Percentiles rank a stretch among this genome's conserved stretches.
phyloP scores from a whole-genome alignment of 2,888 invertebrate species.

The Watsonalla binaria region DNA sequence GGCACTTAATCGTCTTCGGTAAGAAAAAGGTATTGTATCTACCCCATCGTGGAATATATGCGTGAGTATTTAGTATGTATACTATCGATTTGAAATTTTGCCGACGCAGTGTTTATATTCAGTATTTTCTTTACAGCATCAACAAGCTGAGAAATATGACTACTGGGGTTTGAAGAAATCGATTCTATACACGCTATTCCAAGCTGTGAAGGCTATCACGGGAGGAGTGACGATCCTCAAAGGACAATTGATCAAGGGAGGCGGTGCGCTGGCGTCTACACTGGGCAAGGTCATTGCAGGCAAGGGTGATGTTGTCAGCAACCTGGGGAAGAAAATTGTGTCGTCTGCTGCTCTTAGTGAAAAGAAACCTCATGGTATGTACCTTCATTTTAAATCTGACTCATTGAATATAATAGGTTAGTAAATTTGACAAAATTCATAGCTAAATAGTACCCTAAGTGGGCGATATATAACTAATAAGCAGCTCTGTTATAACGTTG shows the following conservation, averaged over 20 bases:
- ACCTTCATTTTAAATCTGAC: slow-evolving; percentile 1
- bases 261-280: slow-evolving; percentile 79
- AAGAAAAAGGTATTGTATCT: too few relatives aligned
- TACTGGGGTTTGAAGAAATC: slow-evolving; percentile 90
- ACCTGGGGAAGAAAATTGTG: slow-evolving; percentile 88
- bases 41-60: too few relatives aligned
- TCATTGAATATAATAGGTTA: too few relatives aligned
- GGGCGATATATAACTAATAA: too few relatives aligned
- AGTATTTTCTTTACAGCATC: slow-evolving; percentile 6
- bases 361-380: slow-evolving; percentile 60
- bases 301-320: slow-evolving; percentile 88
- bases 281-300: slow-evolving; percentile 81
- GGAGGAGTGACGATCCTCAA: slow-evolving; percentile 93
- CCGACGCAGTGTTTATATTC: not conserved
- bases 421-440: too few relatives aligned
- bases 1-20: too few relatives aligned
- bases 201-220: slow-evolving; percentile 92
- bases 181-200: slow-evolving; percentile 88
- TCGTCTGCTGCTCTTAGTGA: slow-evolving; percentile 84
- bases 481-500: too few relatives aligned
- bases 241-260: slow-evolving; percentile 91
- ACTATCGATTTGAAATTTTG: too few relatives aligned
- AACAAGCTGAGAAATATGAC: slow-evolving; percentile 75
- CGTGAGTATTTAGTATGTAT: too few relatives aligned
- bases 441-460: too few relatives aligned